Evolutionary conservation across 1,140 invertebrate species (phyloP), one percentile per base, ranked within the genome.

Genomic region (Mycetomoellerius zeteki): DNA sequence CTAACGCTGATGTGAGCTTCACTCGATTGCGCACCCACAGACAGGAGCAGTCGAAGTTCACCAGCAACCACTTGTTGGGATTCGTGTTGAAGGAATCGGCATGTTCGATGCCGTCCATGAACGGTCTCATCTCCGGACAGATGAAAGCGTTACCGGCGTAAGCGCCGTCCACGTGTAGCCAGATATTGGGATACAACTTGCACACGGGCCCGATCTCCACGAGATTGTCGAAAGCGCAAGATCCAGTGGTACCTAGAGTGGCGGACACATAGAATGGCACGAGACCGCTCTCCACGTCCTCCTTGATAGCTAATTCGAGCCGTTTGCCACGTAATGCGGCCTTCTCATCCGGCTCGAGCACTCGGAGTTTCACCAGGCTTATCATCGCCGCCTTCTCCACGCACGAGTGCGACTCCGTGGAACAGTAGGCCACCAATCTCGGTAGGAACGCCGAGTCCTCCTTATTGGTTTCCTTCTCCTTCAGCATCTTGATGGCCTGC

Each of bases 331-430:
- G 96, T 19, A 99, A 95, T 37, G 97, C 96, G 90, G 97, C 98
- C 75, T 97, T 97, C 33, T 98, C 97, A 92, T 99, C 98, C 0
- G 98, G 97, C 65, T 99, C 98, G 21, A 99, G 95, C 47, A 99
- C 98, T 77, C 98, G 95, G 58, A 99, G 95, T 93, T 98, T 99
- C 1, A 99, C 98, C 87, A 99, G 96, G 24, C 97, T 96, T 91
- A 99, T 98, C 97, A 98, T 99, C 10, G 98, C 98, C 8, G 98
- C 98, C 93, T 99, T 99, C 95, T 99, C 98, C 1, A 99, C 98
- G 92, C 98, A 99, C 0, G 98, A 99, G 95, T 99, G 99, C 3
- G 98, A 97, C 95, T 99, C 97, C 71, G 97, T 97, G 21, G 96
- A 97, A 88, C 97, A 97, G 85, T 97, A 97, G 14, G 98, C 98